phyloP scores from a whole-genome alignment of 92 coral and sea anemone genomes.

The Phenganax marumi region DNA sequence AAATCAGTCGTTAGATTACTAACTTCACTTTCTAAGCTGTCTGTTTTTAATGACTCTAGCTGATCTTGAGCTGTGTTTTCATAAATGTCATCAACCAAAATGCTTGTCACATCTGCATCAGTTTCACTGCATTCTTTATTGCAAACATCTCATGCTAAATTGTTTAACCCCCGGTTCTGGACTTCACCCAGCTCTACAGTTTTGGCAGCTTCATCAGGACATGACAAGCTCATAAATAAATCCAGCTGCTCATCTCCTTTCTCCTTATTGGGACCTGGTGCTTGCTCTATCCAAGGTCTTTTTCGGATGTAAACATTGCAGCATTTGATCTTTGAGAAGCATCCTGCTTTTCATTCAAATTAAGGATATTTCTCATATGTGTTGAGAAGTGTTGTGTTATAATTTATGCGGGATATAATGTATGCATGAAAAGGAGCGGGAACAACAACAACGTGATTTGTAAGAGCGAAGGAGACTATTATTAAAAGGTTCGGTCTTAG shows the following conservation, averaged over 20 bases:
- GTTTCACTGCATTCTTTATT: background rate
- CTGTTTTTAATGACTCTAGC: background rate
- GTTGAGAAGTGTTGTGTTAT: conserved; percentile 1
- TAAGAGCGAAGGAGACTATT: too few relatives aligned
- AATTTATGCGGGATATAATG: too few relatives aligned
- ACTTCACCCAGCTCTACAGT: background rate
- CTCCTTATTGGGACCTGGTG: background rate
- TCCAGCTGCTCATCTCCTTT: background rate
- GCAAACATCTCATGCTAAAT: background rate
- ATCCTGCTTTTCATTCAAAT: background rate
- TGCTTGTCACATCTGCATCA: background rate
- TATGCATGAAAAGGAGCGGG: too few relatives aligned
- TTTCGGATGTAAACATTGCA: background rate
- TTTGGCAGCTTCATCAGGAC: background rate
- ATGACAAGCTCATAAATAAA: background rate
- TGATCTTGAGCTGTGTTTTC: background rate
- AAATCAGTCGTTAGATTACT: background rate
- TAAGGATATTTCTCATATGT: background rate
- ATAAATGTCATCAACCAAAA: background rate
- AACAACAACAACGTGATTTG: too few relatives aligned
- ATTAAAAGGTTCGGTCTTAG: background rate
- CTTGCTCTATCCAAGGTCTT: background rate
- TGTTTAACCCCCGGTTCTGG: background rate
- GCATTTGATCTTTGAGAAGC: background rate
- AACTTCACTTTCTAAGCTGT: background rate